Conservation (phyloP, 2,797 vertebrate genomes). For the Pangasius macronema region DNA sequence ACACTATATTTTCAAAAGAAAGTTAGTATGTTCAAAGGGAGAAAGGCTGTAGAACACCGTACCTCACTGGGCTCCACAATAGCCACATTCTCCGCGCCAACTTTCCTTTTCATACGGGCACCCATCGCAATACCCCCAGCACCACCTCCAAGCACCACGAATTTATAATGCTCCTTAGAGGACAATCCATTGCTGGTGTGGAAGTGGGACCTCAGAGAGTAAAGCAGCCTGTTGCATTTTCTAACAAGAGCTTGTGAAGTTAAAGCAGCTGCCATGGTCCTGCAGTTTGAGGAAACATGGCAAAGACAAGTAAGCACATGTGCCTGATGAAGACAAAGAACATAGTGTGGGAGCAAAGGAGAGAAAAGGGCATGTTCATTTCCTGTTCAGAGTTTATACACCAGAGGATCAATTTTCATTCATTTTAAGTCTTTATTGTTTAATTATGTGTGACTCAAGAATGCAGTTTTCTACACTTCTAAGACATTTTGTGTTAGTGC, state of each 20-base stretch:
- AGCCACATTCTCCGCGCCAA: conserved; percentile 89
- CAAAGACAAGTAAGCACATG: neutral
- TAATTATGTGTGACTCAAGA: neutral
- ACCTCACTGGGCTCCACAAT: conserved; percentile 93
- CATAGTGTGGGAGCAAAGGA: no score
- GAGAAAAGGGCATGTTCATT: neutral
- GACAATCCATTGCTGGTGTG: conserved; percentile 73
- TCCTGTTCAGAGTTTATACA: neutral
- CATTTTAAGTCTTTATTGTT: neutral
- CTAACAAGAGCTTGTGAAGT: conserved; percentile 52
- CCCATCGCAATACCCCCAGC: conserved; percentile 89
- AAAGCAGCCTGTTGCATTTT: conserved; percentile 44
- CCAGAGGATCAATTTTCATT: neutral
- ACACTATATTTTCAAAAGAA: neutral
- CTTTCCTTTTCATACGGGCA: conserved; percentile 87
- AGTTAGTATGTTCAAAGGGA: no score
- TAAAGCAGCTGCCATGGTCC: conserved; percentile 64
- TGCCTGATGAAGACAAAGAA: neutral
- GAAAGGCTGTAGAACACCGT: neutral
- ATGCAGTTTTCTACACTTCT: neutral
- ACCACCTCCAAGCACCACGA: conserved; percentile 92
- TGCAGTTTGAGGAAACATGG: no score
- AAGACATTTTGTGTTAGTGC: neutral
- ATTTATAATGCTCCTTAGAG: conserved; percentile 84
- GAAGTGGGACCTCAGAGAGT: conserved; percentile 60